Percentiles rank a stretch among this genome's conserved stretches.
Evolutionary conservation across 2,113 vertebrate species (phyloP).

Genomic region (Pelusios castaneus): DNA sequence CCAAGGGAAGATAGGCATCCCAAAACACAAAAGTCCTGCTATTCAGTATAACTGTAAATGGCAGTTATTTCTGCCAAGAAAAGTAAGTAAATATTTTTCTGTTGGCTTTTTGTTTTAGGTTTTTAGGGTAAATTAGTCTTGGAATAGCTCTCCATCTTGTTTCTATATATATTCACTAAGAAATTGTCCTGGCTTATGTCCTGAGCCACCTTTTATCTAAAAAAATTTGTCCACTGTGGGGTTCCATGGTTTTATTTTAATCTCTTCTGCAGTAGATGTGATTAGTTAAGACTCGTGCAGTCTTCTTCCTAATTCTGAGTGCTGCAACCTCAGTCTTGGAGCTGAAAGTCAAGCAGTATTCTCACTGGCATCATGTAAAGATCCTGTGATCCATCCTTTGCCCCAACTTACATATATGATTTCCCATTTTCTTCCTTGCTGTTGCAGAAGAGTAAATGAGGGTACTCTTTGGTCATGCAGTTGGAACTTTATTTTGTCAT

Average conservation of each 20-base stretch:
- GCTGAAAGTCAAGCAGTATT: background rate
- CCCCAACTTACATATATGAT: background rate
- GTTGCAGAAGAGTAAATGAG: background rate
- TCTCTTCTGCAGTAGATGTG: background rate
- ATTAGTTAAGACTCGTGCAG: background rate
- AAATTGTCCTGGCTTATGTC: background rate
- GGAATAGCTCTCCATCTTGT: background rate
- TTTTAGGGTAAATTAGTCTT: background rate
- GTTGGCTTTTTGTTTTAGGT: background rate
- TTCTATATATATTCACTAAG: rapidly evolving
- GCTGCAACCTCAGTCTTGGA: background rate
- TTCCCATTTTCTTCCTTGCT: background rate
- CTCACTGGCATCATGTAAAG: background rate
- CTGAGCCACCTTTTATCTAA: background rate
- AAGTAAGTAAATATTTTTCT: background rate
- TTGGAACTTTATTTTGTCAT: no score
- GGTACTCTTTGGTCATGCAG: background rate
- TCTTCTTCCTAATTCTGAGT: background rate
- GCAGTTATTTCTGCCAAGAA: background rate
- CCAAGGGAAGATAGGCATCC: background rate
- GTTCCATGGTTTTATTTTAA: background rate
- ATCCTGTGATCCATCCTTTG: background rate
- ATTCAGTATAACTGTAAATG: background rate
- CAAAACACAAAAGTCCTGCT: background rate
- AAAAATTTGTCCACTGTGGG: background rate